phyloP scores from a whole-genome alignment of 2,888 invertebrate genomes.

The Lasioglossum morio region DNA sequence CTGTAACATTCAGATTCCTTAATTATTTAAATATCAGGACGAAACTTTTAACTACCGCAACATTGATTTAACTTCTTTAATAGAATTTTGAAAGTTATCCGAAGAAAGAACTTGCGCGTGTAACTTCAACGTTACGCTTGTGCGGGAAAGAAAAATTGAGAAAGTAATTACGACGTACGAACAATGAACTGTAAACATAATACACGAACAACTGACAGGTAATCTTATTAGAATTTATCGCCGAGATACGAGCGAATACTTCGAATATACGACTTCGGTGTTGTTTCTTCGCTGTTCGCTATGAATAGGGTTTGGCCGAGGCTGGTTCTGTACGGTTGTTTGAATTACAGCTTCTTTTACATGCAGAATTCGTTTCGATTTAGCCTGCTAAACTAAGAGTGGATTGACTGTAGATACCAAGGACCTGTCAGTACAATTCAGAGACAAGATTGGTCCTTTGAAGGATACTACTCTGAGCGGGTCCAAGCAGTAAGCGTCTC shows the following conservation, averaged over 20 bases:
- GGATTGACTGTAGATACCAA: neutral
- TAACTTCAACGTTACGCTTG: neutral
- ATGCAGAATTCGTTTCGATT: conserved; percentile 3
- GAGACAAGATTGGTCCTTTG: conserved; percentile 7
- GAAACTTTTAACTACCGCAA: neutral
- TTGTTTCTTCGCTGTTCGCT: too few relatives aligned
- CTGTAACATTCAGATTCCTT: neutral
- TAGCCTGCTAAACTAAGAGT: neutral
- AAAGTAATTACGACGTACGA: neutral
- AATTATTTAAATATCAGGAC: neutral
- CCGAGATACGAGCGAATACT: neutral
- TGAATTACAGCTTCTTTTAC: conserved; percentile 2
- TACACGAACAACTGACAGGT: neutral
- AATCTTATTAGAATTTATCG: conserved; percentile 2
- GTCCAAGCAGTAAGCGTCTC: neutral
- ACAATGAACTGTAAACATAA: neutral
- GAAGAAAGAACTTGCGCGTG: neutral
- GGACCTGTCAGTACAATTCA: conserved; percentile 5
- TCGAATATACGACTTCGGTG: neutral
- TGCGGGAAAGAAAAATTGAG: neutral
- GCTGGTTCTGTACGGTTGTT: neutral
- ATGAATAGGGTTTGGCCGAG: neutral
- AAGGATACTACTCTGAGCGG: neutral
- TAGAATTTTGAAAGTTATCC: neutral
- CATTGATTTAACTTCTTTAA: conserved; percentile 1